Evolutionary conservation across 2,888 invertebrate genomes (phyloP), one percentile per base, ranked within the genome.

Genomic region (Philonicus albiceps): DNA sequence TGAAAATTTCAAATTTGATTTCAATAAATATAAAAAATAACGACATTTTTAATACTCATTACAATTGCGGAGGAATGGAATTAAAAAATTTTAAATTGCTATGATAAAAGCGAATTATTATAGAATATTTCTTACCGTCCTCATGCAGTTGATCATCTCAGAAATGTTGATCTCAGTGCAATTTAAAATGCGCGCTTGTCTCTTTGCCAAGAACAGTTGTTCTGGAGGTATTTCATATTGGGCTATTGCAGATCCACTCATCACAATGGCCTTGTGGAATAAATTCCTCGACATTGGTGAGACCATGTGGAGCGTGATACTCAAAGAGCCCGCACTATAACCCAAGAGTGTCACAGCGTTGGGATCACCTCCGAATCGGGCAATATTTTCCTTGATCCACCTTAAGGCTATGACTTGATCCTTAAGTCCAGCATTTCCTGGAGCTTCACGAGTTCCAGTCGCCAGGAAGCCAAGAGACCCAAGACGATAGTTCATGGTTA

Each of bases 391-490:
- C 89, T 94, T 93, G 0, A 96, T 91, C 96, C 96, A 96, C 88
- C 94, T 93, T 87, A 96, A 90, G 0, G 94, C 94, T 13, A 93
- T 91, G 1, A 95, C 95, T 91, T 96, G 96, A 91, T 96, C 96
- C 90, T 95, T 96, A 55, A 95, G 91, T 0, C 95, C 96, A 88
- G 94, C 93, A 90, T 96, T 96, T 1, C 96, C 96, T 0, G 95
- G 94, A 0, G 95, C 95, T 74, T 93, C 92, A 74, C 93, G 92
- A 76, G 95, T 95, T 0, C 95, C 96, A 0, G 95, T 95, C 88
- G 94, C 94, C 73, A 95, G 89, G 89, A 94, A 95, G 2, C 95
- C 95, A 93, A 91, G 88, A 0, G 91, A 89, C 5, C 91, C 91
- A 81, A 95, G 91, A 4, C 95, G 92, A 90, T 95, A 95, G 90